Conservation (phyloP, 2,888 invertebrate genomes). For the Rhabditoides inermis region DNA sequence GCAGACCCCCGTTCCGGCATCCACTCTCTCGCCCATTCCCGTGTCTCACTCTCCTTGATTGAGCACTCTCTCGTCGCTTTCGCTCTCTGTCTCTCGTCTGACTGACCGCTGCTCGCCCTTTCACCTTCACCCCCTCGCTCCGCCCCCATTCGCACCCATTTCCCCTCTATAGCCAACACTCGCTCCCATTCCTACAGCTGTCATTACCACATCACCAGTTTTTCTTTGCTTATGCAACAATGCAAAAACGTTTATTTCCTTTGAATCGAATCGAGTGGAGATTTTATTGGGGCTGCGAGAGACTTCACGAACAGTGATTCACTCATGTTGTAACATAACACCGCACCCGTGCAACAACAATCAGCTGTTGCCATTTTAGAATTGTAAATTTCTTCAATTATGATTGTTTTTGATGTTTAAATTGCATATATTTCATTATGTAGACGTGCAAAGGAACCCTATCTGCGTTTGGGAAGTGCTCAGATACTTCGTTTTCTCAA, state of each 20-base stretch:
- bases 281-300: too few relatives aligned
- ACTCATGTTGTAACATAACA: too few relatives aligned
- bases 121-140: neutral
- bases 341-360: neutral
- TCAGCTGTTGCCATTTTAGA: neutral
- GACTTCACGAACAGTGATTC: too few relatives aligned
- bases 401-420: too few relatives aligned
- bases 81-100: neutral
- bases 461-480: too few relatives aligned
- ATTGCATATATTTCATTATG: too few relatives aligned
- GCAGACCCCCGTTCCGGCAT: neutral
- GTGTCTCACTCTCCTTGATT: neutral
- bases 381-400: neutral
- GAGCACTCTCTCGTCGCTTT: neutral
- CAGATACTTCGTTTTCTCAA: conserved; percentile 6
- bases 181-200: too few relatives aligned
- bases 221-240: too few relatives aligned
- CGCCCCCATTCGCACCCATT: neutral
- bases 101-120: neutral
- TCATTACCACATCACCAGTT: too few relatives aligned
- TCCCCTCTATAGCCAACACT: neutral
- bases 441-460: too few relatives aligned
- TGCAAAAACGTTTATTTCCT: too few relatives aligned
- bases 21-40: neutral
- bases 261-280: too few relatives aligned